Evolutionary conservation across 2,888 invertebrate genomes (phyloP), one percentile per base, ranked within the genome.

Genomic region (Caenorhabditis virilis): DNA sequence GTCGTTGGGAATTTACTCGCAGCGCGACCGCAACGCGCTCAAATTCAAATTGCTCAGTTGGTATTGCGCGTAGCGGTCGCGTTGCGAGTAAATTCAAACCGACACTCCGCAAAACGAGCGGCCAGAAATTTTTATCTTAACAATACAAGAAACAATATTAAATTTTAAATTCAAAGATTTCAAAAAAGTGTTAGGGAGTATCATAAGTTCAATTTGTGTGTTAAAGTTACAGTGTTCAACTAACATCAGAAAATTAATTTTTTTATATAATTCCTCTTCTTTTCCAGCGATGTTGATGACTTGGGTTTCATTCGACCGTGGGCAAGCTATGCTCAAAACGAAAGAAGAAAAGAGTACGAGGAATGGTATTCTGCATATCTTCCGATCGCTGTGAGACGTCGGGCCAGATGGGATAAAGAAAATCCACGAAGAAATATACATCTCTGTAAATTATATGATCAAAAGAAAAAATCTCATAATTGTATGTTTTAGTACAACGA

Each of bases 301-400:
- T 59, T 74, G 25, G 74, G 74, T 11, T 74, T 74, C 49, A 26
- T 58, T 18, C 58, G 68, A 38, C 74, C 74, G 18, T 74, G 74
- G 74, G 55, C 58, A 13, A 43, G 46, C 5, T 23, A 45, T 27
- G 58, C 55, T 18, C 45, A 65, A 30, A 51, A 45, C 48, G 59
- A 56, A 18, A 39, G 48, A 33, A 33, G 53, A 39, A 52, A 56
- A 35, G 66, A 67, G 39, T 74, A 72, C 51, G 65, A 60, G 26
- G 23, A 54, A 22, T 74, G 69, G 57, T 71, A 69, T 50, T 46
- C 62, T 3, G 39, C 49, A 9, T 72, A 74, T 52, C 50, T 64
- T 16, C 69, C 64, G 42, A 61, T 61, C 16, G 55, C 72, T 9
- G 64, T 69, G n/a, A 16, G 72, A 26, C 35, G 74, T 50, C 38